phyloP scores from a whole-genome alignment of 2,113 vertebrate genomes.

The Chunga burmeisteri region DNA sequence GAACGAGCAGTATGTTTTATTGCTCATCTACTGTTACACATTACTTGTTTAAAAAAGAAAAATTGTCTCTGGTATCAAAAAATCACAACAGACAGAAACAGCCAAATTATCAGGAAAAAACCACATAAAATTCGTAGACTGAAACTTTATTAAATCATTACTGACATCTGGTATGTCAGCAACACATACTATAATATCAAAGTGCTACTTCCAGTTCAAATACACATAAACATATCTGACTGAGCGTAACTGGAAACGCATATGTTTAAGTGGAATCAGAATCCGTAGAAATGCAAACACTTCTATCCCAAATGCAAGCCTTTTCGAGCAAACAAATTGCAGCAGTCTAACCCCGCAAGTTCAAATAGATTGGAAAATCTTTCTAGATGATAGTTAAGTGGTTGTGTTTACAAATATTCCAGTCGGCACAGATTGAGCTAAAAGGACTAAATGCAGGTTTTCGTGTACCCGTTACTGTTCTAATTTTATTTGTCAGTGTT shows the following conservation, averaged over 20 bases:
- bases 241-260: rapidly evolving
- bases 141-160: neutral
- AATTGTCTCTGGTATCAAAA: neutral
- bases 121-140: neutral
- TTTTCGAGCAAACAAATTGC: neutral
- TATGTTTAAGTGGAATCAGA: neutral
- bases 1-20: neutral
- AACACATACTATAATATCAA: neutral
- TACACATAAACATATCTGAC: neutral
- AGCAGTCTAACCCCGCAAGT: neutral
- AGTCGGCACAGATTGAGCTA: neutral
- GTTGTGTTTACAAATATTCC: neutral
- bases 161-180: neutral
- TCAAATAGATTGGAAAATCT: neutral
- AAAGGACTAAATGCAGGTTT: neutral
- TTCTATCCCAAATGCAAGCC: neutral
- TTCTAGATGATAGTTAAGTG: neutral
- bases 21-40: neutral
- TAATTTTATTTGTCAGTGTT: neutral
- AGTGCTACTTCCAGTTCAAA: neutral
- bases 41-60: neutral
- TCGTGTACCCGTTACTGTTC: neutral
- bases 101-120: neutral
- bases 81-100: neutral
- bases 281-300: neutral